Evolutionary conservation across 1,140 invertebrate genomes (phyloP), one percentile per base, ranked within the genome.

Genomic region (Lepidostoma basale): DNA sequence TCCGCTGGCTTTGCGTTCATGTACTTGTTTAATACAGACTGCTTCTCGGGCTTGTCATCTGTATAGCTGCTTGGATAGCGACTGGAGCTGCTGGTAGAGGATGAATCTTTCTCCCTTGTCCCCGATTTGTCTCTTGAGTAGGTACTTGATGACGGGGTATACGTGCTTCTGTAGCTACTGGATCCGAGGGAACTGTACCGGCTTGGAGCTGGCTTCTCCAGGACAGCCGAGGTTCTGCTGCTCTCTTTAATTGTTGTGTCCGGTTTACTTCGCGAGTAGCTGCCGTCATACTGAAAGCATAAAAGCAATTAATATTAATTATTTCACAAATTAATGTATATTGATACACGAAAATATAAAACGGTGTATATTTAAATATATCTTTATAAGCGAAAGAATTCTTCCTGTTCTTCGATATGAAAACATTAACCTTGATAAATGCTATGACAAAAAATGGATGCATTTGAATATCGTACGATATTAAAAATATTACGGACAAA

Each of bases 311-410:
- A 9, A 52, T 6, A 8, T 52, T 12, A 5, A 12, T 5, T 12
- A 44, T 22, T 6, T 52, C 22, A 90, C 75, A 92, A 84, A 39
- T 87, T 88, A 1, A 92, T 85, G 78, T 91, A 91, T 45, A 6
- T 5, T 12, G 5, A 6, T 33, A 12, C 12, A 5, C 5, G 30
- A 5, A 12, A 33, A 5, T 6, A 6, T 33, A 6, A 33, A 5
- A 12, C 5, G 12, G 30, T 33, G 12, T 33, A 12, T 33, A 6
- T 33, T 6, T 33, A 12, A 12, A 6, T 33, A 6, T 6, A 6
- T 12, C 5, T 12, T 6, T 33, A 33, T 6, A 33, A 6, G 5
- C 5, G 5, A 33, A 33, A 33, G 6, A 33, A 33, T 6, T 6
- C 6, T 33, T 33, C 5, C 5, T 33, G 30, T 33, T 33, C 12